Conservation (phyloP, 2,113 vertebrate species). For the rat (Rattus norvegicus) region GRCr8 NC_086019.1:160466001-160466500, state of each 20-base stretch:
- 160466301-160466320: background rate
- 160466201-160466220: background rate
- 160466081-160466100: background rate
- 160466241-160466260: background rate
- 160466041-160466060: too few relatives aligned
- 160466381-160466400: background rate
- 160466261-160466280: rapidly evolving
- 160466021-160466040: background rate
- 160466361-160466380: background rate
- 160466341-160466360: background rate
- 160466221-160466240: rapidly evolving
- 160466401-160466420: background rate
- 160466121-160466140: background rate
- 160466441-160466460: background rate
- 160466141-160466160: background rate
- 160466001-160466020: background rate
- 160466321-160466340: background rate
- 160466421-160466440: background rate
- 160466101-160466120: background rate
- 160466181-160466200: background rate
- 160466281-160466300: background rate
- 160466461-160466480: background rate
- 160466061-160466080: background rate
- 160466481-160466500: background rate
- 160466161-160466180: background rate